Evolutionary conservation across 2,113 vertebrate genomes (phyloP), one percentile per base, ranked within the genome.

Genomic region (Elgaria multicarinata): DNA sequence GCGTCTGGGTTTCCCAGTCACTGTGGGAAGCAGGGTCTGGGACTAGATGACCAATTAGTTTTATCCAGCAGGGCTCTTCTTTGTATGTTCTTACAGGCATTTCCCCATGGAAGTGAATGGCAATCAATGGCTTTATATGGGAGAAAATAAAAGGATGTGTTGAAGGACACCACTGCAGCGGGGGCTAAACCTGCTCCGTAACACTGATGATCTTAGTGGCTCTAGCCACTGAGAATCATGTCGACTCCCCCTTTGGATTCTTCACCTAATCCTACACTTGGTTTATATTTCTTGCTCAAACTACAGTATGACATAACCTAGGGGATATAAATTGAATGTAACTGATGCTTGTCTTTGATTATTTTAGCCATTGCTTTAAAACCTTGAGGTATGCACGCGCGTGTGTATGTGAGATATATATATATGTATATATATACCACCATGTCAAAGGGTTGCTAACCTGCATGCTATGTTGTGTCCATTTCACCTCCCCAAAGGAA

Each of bases 401-500:
- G 18, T 20, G 58, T 4, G 16, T 62, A 18, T 62, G 58, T 20
- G 14, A n/a, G n/a, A n/a, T 62, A 12, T 12, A 4, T 62, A 18
- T 20, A 4, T 20, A 18, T 62, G 58, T 20, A 20, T 62, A 18
- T 62, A 46, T 55, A 58, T 69, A 4, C 20, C 22, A 6, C 4
- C 10, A 9, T 3, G 36, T 26, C 12, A 58, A 53, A 46, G 42
- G 42, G 42, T 42, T 76, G 31, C 33, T 69, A 83, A 83, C 42
- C 13, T 87, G 39, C 36, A 62, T 78, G 80, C 10, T 67, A 28
- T 55, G 42, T 84, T 84, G 31, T 89, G 44, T 89, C 58, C 26
- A 14, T 84, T 67, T 89, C 62, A 55, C 16, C 50, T 33, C 62
- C 18, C n/a, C 93, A 85, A 92, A 99, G 99, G 99, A 95, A 99